Percentiles rank a stretch among this genome's conserved stretches.
These are phyloP conservation scores for Drosophila helvetica DNA, from an alignment of 2,888 invertebrate genomes.

Conservation along the genomic window DNA sequence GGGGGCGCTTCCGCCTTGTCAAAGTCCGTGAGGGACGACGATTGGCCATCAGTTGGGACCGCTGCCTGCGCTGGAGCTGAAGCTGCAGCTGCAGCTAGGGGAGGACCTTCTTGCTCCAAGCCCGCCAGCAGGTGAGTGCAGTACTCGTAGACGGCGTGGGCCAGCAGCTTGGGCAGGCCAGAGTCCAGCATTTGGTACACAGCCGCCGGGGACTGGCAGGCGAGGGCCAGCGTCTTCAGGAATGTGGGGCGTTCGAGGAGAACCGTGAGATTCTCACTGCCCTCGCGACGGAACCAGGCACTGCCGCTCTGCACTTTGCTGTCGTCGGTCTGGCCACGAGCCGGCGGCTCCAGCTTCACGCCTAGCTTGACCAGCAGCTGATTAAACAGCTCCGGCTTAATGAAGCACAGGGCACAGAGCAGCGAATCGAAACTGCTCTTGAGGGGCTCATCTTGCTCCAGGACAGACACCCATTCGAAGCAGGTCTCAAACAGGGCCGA, in stretches of 20 bases:
- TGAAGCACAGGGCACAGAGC: conserved; percentile 93
- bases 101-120: conserved; percentile 34
- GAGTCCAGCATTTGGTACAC: conserved; percentile 91
- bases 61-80: conserved; percentile 43
- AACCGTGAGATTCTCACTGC: conserved; percentile 85
- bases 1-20: conserved; percentile 63
- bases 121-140: conserved; percentile 77
- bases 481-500: conserved; percentile 90
- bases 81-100: conserved; percentile 36
- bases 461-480: conserved; percentile 90
- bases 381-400: conserved; percentile 91
- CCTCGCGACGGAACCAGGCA: conserved; percentile 86
- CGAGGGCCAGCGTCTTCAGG: conserved; percentile 90
- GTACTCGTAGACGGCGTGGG: conserved; percentile 86
- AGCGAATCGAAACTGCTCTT: conserved; percentile 94
- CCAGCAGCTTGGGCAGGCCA: conserved; percentile 88
- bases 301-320: conserved; percentile 85
- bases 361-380: conserved; percentile 90
- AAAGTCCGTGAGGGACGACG: conserved; percentile 53
- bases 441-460: conserved; percentile 89
- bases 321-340: conserved; percentile 88
- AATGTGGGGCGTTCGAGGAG: conserved; percentile 87
- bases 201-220: conserved; percentile 92
- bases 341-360: conserved; percentile 82
- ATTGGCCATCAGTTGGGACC: conserved; percentile 35